phyloP scores from a whole-genome alignment of 2,113 vertebrate genomes.

The Lophotis ruficrista region DNA sequence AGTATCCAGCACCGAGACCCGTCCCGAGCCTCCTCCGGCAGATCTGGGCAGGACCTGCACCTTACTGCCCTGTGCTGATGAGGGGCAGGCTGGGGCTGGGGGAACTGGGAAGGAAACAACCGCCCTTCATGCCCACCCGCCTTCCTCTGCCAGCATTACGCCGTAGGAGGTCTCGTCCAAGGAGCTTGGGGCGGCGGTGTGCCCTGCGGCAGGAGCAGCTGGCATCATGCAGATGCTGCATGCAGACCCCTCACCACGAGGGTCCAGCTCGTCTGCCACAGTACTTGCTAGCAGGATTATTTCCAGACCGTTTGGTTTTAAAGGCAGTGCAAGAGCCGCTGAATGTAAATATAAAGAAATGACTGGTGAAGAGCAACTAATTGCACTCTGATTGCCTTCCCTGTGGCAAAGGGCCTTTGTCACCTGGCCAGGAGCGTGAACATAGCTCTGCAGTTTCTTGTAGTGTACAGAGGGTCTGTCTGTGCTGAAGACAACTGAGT shows the following conservation, averaged over 20 bases:
- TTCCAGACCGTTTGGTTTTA: not conserved
- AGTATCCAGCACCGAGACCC: rapidly evolving
- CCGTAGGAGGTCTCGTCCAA: rapidly evolving
- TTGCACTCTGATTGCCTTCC: not conserved
- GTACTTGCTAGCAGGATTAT: not conserved
- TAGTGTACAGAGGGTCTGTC: not conserved
- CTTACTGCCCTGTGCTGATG: rapidly evolving
- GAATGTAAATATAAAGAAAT: not conserved
- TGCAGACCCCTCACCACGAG: rapidly evolving
- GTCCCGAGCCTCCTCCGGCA: rapidly evolving
- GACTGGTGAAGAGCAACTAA: not conserved
- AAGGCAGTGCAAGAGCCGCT: not conserved
- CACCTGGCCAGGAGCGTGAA: not conserved
- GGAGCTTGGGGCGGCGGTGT: no score
- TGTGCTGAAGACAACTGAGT: not conserved
- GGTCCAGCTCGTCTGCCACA: rapidly evolving
- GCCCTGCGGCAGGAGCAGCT: rapidly evolving
- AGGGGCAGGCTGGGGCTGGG: rapidly evolving
- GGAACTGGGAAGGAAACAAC: rapidly evolving
- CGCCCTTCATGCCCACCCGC: rapidly evolving
- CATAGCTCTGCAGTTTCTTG: not conserved
- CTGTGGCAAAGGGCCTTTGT: not conserved
- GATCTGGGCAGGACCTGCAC: rapidly evolving
- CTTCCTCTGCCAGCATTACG: rapidly evolving
- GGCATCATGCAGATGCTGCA: rapidly evolving